Percentiles rank a stretch among this genome's conserved stretches.
Conservation (phyloP, 1,140 invertebrate genomes). For the Bombus sylvicola region DNA sequence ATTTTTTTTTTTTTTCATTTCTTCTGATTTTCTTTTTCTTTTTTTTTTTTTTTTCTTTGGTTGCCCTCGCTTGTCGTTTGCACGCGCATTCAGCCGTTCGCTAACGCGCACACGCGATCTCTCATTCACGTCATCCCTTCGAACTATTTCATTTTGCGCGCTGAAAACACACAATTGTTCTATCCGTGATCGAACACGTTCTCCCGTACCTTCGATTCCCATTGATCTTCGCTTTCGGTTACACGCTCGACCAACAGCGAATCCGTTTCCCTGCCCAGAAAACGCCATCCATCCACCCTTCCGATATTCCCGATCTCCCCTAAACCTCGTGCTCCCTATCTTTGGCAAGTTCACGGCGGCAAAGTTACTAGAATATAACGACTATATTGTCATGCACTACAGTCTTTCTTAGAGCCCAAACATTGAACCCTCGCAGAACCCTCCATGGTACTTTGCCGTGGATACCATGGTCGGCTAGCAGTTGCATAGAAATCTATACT, state of each 20-base stretch:
- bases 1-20: not conserved
- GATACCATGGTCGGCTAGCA: slow-evolving; percentile 24
- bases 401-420: slow-evolving; percentile 75
- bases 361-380: slow-evolving; percentile 70
- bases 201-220: not conserved
- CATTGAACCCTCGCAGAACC: slow-evolving; percentile 32
- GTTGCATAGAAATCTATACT: slow-evolving; percentile 39
- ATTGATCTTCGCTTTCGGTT: not conserved
- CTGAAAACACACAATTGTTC: not conserved
- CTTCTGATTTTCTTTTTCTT: slow-evolving; percentile 10
- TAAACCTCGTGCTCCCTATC: not conserved
- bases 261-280: not conserved
- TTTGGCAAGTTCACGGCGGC: slow-evolving; percentile 69
- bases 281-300: not conserved
- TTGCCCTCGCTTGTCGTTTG: not conserved
- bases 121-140: not conserved
- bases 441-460: slow-evolving; percentile 25
- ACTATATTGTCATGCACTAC: slow-evolving; percentile 82
- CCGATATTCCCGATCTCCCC: not conserved
- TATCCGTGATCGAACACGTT: not conserved
- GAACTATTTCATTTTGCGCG: not conserved
- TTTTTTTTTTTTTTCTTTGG: not conserved
- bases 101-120: not conserved
- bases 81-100: slow-evolving; percentile 29
- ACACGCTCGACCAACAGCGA: not conserved